Evolutionary conservation across 2,113 vertebrate species (phyloP), one percentile per base, ranked within the genome.

Genomic region (Nanorana parkeri): DNA sequence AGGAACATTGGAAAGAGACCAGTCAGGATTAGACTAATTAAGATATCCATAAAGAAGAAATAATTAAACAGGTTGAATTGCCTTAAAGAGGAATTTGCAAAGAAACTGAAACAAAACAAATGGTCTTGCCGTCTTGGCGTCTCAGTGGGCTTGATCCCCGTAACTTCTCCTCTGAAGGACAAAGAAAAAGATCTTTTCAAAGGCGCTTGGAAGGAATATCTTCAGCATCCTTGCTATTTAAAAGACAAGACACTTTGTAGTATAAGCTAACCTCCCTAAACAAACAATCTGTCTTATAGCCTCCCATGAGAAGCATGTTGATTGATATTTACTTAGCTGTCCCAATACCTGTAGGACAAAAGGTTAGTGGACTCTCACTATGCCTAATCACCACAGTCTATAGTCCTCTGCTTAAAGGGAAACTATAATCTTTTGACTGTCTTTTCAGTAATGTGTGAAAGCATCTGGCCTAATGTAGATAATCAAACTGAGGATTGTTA

Each of bases 11-110:
- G 94, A 94, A 92, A 87, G 87, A 88, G 87, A 93, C 94, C 91
- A 93, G 89, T 94, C 91, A 93, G 92, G 92, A 94, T 94, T 91
- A 90, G 91, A 89, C 92, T 94, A 93, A 94, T 94, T 93, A 94
- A 93, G 91, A 93, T 89, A 88, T 93, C 91, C 93, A 91, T 92
- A 92, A 92, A 91, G 85, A 89, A 90, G 0, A 23, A 28, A 56
- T 76, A 84, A 83, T 32, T 72, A 90, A 92, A 87, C 92, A 94
- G 91, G 92, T 92, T 93, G 91, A 87, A 86, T 87, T 81, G 83
- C 90, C 89, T 91, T 92, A 90, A 90, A 88, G 91, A 90, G 87
- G 86, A 91, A 91, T 84, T 84, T 88, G 91, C 88, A 10, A 74
- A 75, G 6, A 75, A 82, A 74, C 26, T 36, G 80, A 73, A 64